Percentiles rank a stretch among this genome's conserved stretches.
Evolutionary conservation across 2,113 vertebrate species (phyloP).

Genomic region (Chloroceryle aenea): DNA sequence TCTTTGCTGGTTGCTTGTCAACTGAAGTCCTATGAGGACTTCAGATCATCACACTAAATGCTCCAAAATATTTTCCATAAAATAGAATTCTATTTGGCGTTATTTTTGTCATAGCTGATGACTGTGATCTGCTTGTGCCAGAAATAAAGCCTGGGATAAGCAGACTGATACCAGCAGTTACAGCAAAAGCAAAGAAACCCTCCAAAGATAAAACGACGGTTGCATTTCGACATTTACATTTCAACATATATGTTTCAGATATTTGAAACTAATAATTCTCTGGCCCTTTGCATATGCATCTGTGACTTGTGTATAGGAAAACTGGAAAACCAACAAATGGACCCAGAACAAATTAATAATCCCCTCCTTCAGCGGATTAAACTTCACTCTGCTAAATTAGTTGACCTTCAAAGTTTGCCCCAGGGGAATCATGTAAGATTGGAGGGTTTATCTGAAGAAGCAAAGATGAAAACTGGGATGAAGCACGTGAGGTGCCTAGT

Average conservation of each 20-base stretch:
- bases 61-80: neutral
- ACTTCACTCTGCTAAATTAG: constrained; percentile 60
- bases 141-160: neutral
- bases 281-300: neutral
- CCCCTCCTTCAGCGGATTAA: constrained; percentile 48
- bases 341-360: constrained; percentile 60
- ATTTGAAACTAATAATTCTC: neutral
- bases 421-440: neutral
- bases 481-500: neutral
- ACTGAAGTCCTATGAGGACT: neutral
- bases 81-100: neutral
- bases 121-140: neutral
- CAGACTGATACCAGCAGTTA: neutral
- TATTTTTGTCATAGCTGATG: neutral
- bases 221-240: neutral
- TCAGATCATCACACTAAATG: neutral
- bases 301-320: neutral
- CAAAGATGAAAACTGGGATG: constrained; percentile 1
- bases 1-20: neutral
- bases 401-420: constrained; percentile 48
- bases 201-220: neutral
- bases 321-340: constrained; percentile 15
- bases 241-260: neutral
- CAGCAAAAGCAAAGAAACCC: neutral
- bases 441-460: constrained; percentile 48